Base-by-base conservation (phyloP, 2,888 invertebrate genomes). In the Suillia variegata region DNA sequence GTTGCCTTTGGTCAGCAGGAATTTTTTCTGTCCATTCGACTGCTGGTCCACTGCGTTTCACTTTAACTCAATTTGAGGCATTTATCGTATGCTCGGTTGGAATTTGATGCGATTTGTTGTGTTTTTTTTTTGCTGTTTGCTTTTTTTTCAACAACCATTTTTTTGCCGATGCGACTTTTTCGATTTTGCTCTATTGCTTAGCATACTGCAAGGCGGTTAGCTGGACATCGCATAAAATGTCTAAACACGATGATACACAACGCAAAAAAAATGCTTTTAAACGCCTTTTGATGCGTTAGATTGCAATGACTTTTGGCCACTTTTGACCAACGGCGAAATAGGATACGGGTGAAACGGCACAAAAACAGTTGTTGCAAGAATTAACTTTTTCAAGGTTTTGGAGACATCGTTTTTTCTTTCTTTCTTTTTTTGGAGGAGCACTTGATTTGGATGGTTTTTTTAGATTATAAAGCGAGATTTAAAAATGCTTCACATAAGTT, bases 21-120 rank as follows among this genome's bases (percentile, higher is more conserved):
- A n/a, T n/a, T n/a, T 15, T 17, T 31, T 13, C 31, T 15, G 13
- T 51, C 15, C 31, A 8, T 17, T 12, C 18, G 15, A 51, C 12
- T 6, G 8, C 3, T 31, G 13, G n/a, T 31, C 31, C 42, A 24
- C 15, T 54, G 17, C 66, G 66, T 63, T n/a, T 66, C 70, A 63
- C 70, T 75, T 75, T 78, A 78, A 78, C 79, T 78, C 77, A 79
- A 78, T 79, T 79, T 75, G 79, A 76, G 78, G 77, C 78, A 75
- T 79, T 79, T 78, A 76, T 72, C 75, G 73, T 69, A 73, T 74
- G 73, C 71, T 73, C 70, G 64, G 74, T 72, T 74, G 74, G 69
- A 70, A 77, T 70, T 73, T 73, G 72, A 73, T 73, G 75, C 72
- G 73, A 75, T 74, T 72, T 71, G 59, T 20, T 18, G 5, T n/a